phyloP scores from a whole-genome alignment of 2,888 invertebrate genomes.

The Cepaea hortensis region DNA sequence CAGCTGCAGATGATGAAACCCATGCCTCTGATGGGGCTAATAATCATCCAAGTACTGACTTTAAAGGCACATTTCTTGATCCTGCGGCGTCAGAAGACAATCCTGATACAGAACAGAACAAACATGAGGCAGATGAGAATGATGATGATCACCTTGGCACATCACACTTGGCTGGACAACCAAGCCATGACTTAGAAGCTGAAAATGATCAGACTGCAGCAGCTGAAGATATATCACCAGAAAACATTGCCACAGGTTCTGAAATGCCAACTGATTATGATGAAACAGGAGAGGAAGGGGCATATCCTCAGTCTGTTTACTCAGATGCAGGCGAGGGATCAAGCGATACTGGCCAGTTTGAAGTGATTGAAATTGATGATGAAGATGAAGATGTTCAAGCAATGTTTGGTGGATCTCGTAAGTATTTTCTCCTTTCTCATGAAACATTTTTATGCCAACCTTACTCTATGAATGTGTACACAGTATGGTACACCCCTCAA shows the following conservation, averaged over 20 bases:
- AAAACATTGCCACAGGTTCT: conserved; percentile 6
- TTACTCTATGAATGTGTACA: background rate
- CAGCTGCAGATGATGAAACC: conserved; percentile 21
- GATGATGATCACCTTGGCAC: background rate
- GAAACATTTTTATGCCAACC: conserved; percentile 5
- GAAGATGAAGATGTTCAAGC: conserved; percentile 50
- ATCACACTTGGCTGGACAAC: background rate
- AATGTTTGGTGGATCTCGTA: conserved; percentile 48
- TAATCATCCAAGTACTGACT: conserved; percentile 16
- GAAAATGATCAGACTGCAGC: background rate
- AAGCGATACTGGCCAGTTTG: conserved; percentile 47
- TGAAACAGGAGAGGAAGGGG: conserved; percentile 44
- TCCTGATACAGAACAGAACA: background rate
- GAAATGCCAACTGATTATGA: conserved; percentile 36
- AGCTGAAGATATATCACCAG: background rate
- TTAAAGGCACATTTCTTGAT: conserved; percentile 44
- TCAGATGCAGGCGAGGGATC: conserved; percentile 47
- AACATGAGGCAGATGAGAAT: background rate
- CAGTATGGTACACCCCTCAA: no score
- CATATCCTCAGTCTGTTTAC: conserved; percentile 42
- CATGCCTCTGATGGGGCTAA: conserved; percentile 12
- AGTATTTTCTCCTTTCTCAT: conserved; percentile 28
- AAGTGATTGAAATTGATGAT: conserved; percentile 50
- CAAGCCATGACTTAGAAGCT: background rate
- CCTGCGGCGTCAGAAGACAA: conserved; percentile 25